A percentile compares a stretch with the other conserved stretches of the same genome.
These are phyloP conservation scores for Tachysurus fulvidraco DNA, from an alignment of 2,113 vertebrate species.

Conservation along the genomic window DNA sequence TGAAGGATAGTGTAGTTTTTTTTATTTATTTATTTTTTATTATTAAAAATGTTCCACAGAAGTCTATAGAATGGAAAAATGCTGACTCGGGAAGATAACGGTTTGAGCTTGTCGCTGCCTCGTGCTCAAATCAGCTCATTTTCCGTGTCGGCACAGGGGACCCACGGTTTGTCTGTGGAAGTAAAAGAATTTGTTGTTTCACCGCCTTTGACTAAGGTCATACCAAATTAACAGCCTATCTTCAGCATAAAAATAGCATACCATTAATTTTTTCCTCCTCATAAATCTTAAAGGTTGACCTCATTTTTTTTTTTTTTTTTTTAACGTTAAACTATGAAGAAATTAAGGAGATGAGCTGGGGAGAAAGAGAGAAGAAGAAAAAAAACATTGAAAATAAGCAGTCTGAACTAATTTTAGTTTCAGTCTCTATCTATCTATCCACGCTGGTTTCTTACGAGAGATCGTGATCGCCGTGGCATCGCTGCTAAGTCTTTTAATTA, in stretches of 20 bases:
- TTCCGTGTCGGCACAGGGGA: constrained; percentile 64
- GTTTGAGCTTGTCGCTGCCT: constrained; percentile 51
- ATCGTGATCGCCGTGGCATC: constrained; percentile 51
- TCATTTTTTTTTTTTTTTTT: constrained; percentile 67
- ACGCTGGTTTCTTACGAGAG: constrained; percentile 60
- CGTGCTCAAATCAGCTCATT: constrained; percentile 58
- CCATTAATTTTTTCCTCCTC: constrained; percentile 78
- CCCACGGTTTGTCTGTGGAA: constrained; percentile 69
- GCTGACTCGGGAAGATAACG: constrained; percentile 69
- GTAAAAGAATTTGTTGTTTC: constrained; percentile 78
- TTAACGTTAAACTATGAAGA: constrained; percentile 74
- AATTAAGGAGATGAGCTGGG: constrained; percentile 64
- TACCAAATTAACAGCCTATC: constrained; percentile 79
- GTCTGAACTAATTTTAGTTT: constrained; percentile 65
- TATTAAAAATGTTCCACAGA: not conserved
- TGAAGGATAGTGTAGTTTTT: constrained; percentile 63
- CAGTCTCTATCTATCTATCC: constrained; percentile 50
- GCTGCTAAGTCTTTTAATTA: constrained; percentile 23
- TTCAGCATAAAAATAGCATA: constrained; percentile 82
- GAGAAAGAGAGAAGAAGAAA: constrained; percentile 10
- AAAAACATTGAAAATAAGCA: constrained; percentile 62
- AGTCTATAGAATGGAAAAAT: constrained; percentile 59
- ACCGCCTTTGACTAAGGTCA: constrained; percentile 82
- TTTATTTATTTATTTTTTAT: not conserved
- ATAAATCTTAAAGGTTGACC: constrained; percentile 80